A percentile compares a stretch with the other conserved stretches of the same genome.
Conservation (phyloP, 2,888 invertebrate species). For the Strigamia transsilvanica region DNA sequence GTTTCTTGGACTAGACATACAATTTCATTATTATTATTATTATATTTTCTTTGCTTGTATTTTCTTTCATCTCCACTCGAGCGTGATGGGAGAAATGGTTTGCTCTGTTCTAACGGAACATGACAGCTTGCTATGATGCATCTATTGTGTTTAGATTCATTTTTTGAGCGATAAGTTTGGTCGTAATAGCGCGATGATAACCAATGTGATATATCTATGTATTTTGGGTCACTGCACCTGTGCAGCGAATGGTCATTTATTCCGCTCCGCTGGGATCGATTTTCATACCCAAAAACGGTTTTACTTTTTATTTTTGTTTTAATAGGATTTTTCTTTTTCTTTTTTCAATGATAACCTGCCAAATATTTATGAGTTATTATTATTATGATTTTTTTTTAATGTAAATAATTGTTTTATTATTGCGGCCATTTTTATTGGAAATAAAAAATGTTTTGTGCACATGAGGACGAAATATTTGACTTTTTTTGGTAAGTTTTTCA, state of each 20-base stretch:
- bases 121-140: constrained; percentile 15
- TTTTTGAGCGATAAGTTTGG: not conserved
- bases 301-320: not conserved
- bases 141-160: not conserved
- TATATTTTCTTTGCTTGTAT: not conserved
- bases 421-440: not conserved
- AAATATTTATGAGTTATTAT: too few species aligned
- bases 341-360: not conserved
- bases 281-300: not conserved
- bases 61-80: constrained; percentile 4
- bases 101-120: not conserved
- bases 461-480: not conserved
- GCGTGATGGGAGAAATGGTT: not conserved
- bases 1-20: not conserved
- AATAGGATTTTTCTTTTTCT: not conserved
- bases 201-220: not conserved
- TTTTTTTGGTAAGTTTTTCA: not conserved
- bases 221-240: not conserved
- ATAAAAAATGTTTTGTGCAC: not conserved
- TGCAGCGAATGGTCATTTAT: not conserved
- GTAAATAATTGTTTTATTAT: too few species aligned
- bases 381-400: too few species aligned
- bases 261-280: not conserved
- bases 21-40: not conserved
- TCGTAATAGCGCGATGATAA: constrained; percentile 1